Conservation (phyloP, 64 coral and sea anemone species). For the Pachyseris speciosa region DNA sequence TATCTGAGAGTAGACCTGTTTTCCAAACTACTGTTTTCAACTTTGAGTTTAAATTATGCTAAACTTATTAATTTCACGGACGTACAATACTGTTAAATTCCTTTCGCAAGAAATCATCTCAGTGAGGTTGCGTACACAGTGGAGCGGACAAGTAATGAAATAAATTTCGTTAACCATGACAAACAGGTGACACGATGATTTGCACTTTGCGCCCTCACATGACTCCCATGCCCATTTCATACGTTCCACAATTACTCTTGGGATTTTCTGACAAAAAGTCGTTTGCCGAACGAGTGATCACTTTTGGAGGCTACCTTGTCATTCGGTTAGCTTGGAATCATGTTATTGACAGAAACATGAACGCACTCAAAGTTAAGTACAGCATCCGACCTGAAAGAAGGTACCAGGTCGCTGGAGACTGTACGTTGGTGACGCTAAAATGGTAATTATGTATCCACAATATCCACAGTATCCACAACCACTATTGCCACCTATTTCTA, state of each 20-base stretch:
- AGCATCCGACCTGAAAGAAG: constrained; percentile 65
- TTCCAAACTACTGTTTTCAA: too few species aligned
- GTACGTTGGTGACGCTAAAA: neutral
- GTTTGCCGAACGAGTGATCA: constrained; percentile 55
- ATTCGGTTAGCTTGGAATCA: neutral
- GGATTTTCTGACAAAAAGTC: constrained; percentile 37
- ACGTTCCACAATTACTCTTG: constrained; percentile 19
- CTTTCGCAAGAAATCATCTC: too few species aligned
- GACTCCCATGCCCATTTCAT: constrained; percentile 44
- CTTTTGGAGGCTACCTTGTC: neutral
- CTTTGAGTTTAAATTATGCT: too few species aligned
- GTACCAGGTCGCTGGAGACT: neutral
- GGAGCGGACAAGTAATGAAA: too few species aligned
- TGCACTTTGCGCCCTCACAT: too few species aligned
- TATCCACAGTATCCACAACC: too few species aligned
- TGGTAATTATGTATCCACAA: constrained; percentile 60
- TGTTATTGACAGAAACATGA: neutral
- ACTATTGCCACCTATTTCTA: neutral
- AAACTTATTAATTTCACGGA: too few species aligned
- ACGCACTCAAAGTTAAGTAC: constrained; percentile 25
- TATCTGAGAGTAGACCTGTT: too few species aligned
- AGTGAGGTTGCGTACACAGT: too few species aligned
- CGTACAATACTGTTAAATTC: too few species aligned
- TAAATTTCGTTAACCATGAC: too few species aligned
- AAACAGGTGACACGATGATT: too few species aligned